Percentiles rank a stretch among this genome's conserved stretches.
Conservation (phyloP, 2,113 vertebrate species). For the Mormyrus lacerda region DNA sequence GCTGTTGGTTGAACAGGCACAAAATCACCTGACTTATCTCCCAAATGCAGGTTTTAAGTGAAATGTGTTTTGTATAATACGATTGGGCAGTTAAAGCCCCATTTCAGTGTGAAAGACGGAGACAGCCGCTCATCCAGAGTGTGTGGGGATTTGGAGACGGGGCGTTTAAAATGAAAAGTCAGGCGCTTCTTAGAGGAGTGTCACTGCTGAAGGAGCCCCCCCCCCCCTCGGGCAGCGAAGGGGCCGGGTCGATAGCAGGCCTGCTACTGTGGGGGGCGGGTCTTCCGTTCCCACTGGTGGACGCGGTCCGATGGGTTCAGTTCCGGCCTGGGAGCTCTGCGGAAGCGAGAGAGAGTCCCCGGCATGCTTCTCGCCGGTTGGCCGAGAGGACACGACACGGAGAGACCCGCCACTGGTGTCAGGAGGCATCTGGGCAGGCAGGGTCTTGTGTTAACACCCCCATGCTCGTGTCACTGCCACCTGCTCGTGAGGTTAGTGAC, state of each 20-base stretch:
- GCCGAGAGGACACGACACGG: background rate
- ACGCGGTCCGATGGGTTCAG: background rate
- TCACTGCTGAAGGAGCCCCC: background rate
- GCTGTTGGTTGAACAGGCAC: background rate
- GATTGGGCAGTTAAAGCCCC: background rate
- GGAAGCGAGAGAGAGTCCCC: background rate
- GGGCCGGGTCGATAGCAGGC: background rate
- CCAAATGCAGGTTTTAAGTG: background rate
- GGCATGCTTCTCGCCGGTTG: background rate
- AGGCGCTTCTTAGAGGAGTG: background rate
- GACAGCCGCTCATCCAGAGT: too few relatives aligned
- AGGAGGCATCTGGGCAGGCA: background rate
- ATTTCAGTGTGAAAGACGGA: background rate
- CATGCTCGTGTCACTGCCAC: conserved; percentile 18
- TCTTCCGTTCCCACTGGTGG: background rate
- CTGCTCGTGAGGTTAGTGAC: conserved; percentile 22
- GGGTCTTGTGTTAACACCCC: background rate
- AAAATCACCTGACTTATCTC: conserved; percentile 3
- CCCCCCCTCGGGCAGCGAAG: background rate
- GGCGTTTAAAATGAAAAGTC: background rate
- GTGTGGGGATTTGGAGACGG: background rate
- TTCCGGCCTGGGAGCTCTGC: background rate
- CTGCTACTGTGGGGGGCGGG: background rate
- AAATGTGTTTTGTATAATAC: background rate
- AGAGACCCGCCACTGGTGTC: background rate